These are phyloP conservation scores for Apomyelois bistriatella DNA, from an alignment of 2,888 invertebrate species.

Conservation along the genomic window DNA sequence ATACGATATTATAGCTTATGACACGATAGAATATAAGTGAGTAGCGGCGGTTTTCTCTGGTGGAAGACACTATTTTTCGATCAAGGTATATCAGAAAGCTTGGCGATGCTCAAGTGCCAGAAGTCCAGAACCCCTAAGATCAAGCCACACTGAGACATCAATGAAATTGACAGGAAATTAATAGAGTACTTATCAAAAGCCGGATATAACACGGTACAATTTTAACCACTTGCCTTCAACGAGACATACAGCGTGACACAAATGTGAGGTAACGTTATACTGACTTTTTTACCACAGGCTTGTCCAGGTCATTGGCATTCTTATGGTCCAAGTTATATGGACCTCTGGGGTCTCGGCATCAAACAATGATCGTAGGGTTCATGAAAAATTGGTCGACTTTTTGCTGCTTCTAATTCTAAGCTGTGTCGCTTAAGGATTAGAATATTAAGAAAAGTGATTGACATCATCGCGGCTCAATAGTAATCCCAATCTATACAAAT, in stretches of 20 bases:
- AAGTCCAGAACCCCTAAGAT: too few species aligned
- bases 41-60: too few species aligned
- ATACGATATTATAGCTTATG: too few species aligned
- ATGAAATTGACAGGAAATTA: too few species aligned
- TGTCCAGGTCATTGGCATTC: conserved; percentile 59
- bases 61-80: too few species aligned
- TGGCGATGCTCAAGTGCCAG: too few species aligned
- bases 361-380: background rate
- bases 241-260: conserved; percentile 14
- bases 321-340: conserved; percentile 34
- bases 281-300: conserved; percentile 22
- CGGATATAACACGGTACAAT: too few species aligned
- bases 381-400: background rate
- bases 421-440: background rate
- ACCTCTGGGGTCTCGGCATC: conserved; percentile 28
- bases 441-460: background rate
- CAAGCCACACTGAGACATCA: too few species aligned
- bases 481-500: too few species aligned
- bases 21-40: too few species aligned
- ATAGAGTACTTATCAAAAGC: too few species aligned
- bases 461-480: background rate
- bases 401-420: background rate
- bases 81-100: too few species aligned
- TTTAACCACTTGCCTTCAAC: background rate
- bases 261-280: conserved; percentile 28